These are phyloP conservation scores for Fragum sueziense DNA, from an alignment of 2,888 invertebrate species.

Conservation along the genomic window DNA sequence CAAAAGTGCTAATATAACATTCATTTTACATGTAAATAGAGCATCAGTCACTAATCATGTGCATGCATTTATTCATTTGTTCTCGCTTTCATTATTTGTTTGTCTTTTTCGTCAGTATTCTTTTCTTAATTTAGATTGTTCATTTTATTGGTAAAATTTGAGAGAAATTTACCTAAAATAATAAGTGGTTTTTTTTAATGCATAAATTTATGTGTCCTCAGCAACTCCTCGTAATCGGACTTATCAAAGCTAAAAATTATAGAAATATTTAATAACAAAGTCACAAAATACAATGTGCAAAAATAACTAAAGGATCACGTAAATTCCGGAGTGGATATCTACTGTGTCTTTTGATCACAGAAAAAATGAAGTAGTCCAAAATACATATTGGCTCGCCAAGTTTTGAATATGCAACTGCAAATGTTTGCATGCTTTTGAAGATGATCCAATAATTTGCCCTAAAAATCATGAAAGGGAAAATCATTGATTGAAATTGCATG, in stretches of 20 bases:
- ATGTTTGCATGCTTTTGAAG: too few relatives aligned
- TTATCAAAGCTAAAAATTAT: background rate
- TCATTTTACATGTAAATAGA: constrained; percentile 20
- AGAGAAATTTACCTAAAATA: background rate
- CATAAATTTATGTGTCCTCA: background rate
- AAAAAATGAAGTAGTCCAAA: too few relatives aligned
- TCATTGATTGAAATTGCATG: too few relatives aligned
- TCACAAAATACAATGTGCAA: background rate
- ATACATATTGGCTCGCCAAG: too few relatives aligned
- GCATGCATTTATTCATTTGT: background rate
- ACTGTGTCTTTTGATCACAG: too few relatives aligned
- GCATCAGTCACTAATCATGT: background rate
- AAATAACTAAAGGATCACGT: background rate
- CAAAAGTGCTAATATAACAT: constrained; percentile 24
- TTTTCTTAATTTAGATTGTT: background rate
- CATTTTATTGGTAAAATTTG: background rate
- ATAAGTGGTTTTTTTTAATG: background rate
- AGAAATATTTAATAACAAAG: background rate
- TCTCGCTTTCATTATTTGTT: background rate
- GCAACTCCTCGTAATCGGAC: too few relatives aligned
- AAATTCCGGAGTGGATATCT: background rate
- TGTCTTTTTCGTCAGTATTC: background rate
- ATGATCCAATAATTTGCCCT: too few relatives aligned
- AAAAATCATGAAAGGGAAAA: too few relatives aligned
- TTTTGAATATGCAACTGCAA: too few relatives aligned